Conservation (phyloP, 2,888 invertebrate species). For the Norana najaformis region DNA sequence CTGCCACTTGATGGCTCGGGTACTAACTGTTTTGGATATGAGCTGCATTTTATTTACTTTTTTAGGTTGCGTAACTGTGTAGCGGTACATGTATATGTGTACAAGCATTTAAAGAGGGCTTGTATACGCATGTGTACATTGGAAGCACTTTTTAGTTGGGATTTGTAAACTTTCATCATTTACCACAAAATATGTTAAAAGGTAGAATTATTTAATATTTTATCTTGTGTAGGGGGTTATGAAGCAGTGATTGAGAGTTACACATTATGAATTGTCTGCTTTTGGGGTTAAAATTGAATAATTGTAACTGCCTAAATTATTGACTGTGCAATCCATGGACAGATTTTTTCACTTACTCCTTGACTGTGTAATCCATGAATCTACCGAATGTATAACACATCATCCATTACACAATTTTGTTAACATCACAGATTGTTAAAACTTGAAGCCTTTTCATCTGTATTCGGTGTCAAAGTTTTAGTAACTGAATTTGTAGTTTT, state of each 20-base stretch:
- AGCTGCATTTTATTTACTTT: background rate
- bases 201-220: background rate
- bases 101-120: background rate
- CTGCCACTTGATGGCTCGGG: background rate
- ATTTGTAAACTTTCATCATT: background rate
- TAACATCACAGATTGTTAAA: too few species aligned
- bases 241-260: background rate
- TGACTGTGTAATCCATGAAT: too few species aligned
- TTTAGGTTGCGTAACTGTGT: background rate
- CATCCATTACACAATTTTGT: too few species aligned
- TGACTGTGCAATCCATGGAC: background rate
- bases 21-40: background rate
- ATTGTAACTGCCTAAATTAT: background rate
- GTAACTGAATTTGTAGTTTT: too few species aligned
- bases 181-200: background rate
- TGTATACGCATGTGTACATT: background rate
- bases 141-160: background rate
- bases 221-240: background rate
- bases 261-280: background rate
- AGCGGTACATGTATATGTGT: background rate
- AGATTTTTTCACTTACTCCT: too few species aligned
- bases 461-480: too few species aligned
- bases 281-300: background rate
- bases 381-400: too few species aligned
- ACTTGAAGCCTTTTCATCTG: too few species aligned